Base-by-base conservation (phyloP, 1,140 invertebrate genomes). In the Rhopalosiphum maidis region DNA sequence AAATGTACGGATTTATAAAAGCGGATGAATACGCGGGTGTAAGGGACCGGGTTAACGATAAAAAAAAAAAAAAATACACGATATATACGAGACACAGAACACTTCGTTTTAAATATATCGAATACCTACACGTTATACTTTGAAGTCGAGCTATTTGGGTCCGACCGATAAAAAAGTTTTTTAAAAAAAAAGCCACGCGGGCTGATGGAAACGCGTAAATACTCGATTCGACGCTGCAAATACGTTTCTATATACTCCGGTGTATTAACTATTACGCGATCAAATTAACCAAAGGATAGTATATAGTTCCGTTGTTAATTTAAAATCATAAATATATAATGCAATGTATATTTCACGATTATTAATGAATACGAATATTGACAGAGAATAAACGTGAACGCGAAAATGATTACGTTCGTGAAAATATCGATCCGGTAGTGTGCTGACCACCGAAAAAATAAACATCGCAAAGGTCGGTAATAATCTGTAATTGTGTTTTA, bases 1-100 rank as follows among this genome's bases (percentile, higher is more conserved):
- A 41, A 86, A 77, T 77, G 60, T 77, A n/a, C n/a, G 30, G 60
- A 77, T 77, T 77, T 35, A 77, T 77, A 77, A 77, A 77, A 77
- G 15, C n/a, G 15, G 60, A 77, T n/a, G 60, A 77, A 77, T 35
- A 77, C 60, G 60, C 2, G 60, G 60, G 60, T 77, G n/a, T 77
- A 77, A 77, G 60, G 22, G 60, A 77, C n/a, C 15, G 60, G 15
- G 60, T 77, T n/a, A n/a, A 35, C 60, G n/a, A 77, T n/a, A 21
- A 35, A 68, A 77, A 68, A 37, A 37, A 37, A 37, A 37, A 68
- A 68, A 68, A 68, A 35, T 77, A 2, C 60, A n/a, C 60, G 15
- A 3, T 77, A 6, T 77, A 35, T n/a, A 30, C 30, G n/a, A 35
- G n/a, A 35, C 15, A 77, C 60, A n/a, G n/a, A 77, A 77, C n/a